A percentile compares a stretch with the other conserved stretches of the same genome.
Evolutionary conservation across 2,113 vertebrate genomes (phyloP).

Genomic region (Rhea americana): DNA sequence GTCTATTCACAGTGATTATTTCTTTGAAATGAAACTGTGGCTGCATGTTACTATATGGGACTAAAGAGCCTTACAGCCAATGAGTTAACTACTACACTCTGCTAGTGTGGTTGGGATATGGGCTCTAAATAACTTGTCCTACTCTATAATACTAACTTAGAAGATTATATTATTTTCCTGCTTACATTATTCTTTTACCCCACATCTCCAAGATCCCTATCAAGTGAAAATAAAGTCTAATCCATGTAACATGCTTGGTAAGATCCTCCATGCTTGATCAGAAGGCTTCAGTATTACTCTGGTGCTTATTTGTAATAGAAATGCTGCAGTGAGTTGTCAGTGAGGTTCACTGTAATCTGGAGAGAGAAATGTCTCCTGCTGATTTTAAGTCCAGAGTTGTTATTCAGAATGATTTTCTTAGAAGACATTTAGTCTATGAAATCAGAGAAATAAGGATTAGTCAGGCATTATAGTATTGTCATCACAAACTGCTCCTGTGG

Average conservation of each 20-base stretch:
- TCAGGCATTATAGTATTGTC: not conserved
- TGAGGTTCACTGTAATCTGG: not conserved
- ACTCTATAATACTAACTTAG: not conserved
- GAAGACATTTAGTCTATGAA: not conserved
- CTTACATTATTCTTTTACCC: not conserved
- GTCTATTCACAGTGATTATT: not conserved
- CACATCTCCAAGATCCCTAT: not conserved
- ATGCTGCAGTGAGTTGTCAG: not conserved
- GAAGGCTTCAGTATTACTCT: not conserved
- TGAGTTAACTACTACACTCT: not conserved
- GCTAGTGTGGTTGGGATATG: not conserved
- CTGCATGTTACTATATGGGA: not conserved
- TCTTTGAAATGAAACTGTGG: not conserved
- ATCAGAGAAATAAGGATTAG: not conserved
- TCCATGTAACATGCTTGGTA: not conserved
- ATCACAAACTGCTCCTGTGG: not conserved
- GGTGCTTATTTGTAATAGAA: not conserved
- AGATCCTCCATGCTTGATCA: not conserved
- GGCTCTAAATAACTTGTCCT: not conserved
- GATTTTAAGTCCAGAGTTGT: not conserved
- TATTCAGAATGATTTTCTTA: not conserved
- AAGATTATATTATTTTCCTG: not conserved
- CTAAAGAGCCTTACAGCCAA: not conserved
- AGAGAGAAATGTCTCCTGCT: not conserved
- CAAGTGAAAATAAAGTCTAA: not conserved